Conservation (phyloP, 2,113 vertebrate genomes). For the Grammomys surdaster region DNA sequence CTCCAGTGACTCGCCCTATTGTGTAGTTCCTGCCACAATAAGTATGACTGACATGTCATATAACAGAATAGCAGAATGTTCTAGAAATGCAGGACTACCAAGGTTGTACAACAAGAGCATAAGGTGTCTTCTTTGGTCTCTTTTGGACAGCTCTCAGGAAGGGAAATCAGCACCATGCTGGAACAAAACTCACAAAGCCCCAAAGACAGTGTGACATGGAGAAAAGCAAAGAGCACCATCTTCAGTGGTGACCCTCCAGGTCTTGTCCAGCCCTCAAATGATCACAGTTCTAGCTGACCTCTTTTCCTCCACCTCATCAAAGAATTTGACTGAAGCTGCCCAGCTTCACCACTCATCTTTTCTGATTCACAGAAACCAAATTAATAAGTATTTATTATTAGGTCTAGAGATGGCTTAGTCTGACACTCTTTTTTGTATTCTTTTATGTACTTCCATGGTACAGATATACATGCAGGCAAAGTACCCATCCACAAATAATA, state of each 20-base stretch:
- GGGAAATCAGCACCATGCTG: background rate
- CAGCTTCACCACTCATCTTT: background rate
- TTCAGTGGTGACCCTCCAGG: background rate
- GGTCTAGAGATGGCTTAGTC: background rate
- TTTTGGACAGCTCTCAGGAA: background rate
- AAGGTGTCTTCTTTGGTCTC: background rate
- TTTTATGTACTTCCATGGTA: background rate
- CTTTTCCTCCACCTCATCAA: background rate
- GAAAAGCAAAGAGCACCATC: accelerated
- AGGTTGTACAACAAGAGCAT: background rate
- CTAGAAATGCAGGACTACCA: background rate
- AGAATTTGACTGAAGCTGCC: background rate
- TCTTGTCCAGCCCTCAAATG: background rate
- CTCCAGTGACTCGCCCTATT: background rate
- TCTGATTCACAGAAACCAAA: background rate
- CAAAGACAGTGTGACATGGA: no score
- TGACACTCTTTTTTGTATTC: background rate
- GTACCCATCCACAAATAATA: background rate
- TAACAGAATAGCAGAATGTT: background rate
- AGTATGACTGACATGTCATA: background rate
- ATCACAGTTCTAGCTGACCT: background rate
- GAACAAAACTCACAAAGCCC: background rate
- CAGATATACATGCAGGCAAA: background rate
- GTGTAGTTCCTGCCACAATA: accelerated
- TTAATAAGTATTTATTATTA: background rate